Base-by-base conservation (phyloP, 2,113 vertebrate species). In the Planiliza haematocheilus region DNA sequence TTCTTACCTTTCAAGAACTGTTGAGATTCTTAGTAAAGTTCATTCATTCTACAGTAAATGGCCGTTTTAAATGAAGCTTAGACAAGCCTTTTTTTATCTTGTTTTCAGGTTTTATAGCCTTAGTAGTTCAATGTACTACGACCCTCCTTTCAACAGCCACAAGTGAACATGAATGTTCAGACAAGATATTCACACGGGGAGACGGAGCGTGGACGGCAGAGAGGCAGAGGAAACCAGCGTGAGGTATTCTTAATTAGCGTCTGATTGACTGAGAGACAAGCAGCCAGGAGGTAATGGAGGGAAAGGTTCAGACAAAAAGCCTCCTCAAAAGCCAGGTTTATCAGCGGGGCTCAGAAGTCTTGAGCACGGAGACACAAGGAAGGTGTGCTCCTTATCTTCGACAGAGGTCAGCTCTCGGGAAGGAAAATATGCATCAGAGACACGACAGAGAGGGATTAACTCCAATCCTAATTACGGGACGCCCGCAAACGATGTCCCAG, bases 361-460 rank as follows among this genome's bases (percentile, higher is more conserved):
- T 8, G 14, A 50, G 73, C 69, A 68, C 38, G 9, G 41, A 48
- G 24, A 68, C 51, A 77, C 70, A 70, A 79, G 67, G 77, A 83
- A 92, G 89, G 89, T 86, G 87, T 69, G 67, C 80, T 69, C 72
- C 86, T 92, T 91, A 93, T 93, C 91, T 91, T 13, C 21, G 71
- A 88, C 85, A 64, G 87, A 92, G 91, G 91, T 93, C 90, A 91
- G 59, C 65, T 83, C 82, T 82, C 64, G 51, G 59, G 67, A 76
- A 79, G 80, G 83, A 87, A 90, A 88, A 76, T 83, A 81, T 87
- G 71, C 80, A 85, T 82, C 58, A n/a, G 77, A 77, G 85, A 90
- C 72, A 30, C 89, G 77, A 70, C 81, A 81, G 81, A 89, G 79
- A 83, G 85, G 91, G 92, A 93, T 93, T 93, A 91, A 85, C 70